phyloP scores from a whole-genome alignment of 2,888 invertebrate species.

The Gryllus longicercus region DNA sequence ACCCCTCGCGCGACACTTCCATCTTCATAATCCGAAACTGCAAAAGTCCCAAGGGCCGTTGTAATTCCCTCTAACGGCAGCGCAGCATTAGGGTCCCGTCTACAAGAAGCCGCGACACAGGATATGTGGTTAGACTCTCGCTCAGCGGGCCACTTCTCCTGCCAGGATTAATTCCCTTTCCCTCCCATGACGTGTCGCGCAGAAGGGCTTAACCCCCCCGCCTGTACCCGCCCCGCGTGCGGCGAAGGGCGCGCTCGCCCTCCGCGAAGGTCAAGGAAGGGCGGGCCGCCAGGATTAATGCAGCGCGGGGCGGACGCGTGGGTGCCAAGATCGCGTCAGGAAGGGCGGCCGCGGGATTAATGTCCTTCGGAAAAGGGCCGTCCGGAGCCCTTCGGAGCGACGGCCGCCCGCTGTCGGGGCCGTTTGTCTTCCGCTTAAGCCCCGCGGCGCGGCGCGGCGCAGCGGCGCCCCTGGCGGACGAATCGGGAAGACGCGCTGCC shows the following conservation, averaged over 20 bases:
- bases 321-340: not conserved
- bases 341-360: not conserved
- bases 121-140: not conserved
- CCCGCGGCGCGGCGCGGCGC: not conserved
- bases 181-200: not conserved
- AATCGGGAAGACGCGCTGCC: not conserved
- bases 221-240: too few species aligned
- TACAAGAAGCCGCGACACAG: not conserved
- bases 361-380: constrained; percentile 5
- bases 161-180: not conserved
- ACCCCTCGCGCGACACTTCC: not conserved
- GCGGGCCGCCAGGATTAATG: not conserved
- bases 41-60: constrained; percentile 1
- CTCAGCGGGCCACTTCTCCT: not conserved
- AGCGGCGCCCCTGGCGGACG: not conserved
- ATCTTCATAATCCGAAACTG: not conserved
- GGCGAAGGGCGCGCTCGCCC: not conserved
- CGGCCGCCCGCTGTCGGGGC: not conserved
- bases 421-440: constrained; percentile 10
- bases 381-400: not conserved
- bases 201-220: not conserved
- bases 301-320: not conserved
- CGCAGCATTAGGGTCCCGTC: not conserved
- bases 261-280: not conserved
- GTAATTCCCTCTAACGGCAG: not conserved